phyloP scores from a whole-genome alignment of 2,888 invertebrate genomes.

The Ennomos quercinarius region DNA sequence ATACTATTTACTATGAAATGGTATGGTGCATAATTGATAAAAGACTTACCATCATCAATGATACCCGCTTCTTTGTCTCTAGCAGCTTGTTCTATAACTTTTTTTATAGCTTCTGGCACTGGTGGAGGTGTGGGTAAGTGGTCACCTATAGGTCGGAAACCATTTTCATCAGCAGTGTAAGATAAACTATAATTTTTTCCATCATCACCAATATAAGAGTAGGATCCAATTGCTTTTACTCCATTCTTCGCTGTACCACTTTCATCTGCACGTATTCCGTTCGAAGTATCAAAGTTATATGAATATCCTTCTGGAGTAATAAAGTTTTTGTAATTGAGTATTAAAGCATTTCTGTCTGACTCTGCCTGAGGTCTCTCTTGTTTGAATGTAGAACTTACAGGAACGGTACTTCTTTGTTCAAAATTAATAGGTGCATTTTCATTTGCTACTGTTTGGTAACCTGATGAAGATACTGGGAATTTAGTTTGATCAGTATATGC shows the following conservation, averaged over 20 bases:
- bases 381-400: constrained; percentile 1
- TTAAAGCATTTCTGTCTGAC: constrained; percentile 61
- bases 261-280: constrained; percentile 73
- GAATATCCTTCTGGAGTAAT: constrained; percentile 64
- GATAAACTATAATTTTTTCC: constrained; percentile 66
- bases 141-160: constrained; percentile 69
- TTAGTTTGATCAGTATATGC: not conserved
- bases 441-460: not conserved
- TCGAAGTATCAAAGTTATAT: constrained; percentile 72
- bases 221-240: constrained; percentile 66
- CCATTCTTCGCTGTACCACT: constrained; percentile 65
- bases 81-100: constrained; percentile 64
- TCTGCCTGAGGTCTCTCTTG: constrained; percentile 59
- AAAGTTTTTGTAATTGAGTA: constrained; percentile 62
- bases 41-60: constrained; percentile 66
- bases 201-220: constrained; percentile 74
- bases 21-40: not conserved
- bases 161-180: constrained; percentile 76
- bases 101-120: constrained; percentile 69
- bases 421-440: not conserved
- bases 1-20: too few relatives aligned
- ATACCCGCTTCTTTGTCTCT: constrained; percentile 63
- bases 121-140: constrained; percentile 76
- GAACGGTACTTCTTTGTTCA: constrained; percentile 1
- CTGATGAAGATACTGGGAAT: not conserved